phyloP scores from a whole-genome alignment of 2,113 vertebrate species.

The Climacteris rufus region DNA sequence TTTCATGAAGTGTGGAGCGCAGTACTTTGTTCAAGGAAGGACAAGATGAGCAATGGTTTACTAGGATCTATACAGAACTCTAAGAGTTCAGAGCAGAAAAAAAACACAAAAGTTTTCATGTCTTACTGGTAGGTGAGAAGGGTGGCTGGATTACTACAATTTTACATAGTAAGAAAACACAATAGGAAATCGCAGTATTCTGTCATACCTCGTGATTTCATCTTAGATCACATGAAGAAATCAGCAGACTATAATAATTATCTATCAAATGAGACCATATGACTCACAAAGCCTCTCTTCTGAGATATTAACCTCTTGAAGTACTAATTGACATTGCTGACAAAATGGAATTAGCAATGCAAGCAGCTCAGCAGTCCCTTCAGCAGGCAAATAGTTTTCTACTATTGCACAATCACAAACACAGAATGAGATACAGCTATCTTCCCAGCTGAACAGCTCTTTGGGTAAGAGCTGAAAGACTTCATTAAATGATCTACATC shows the following conservation, averaged over 20 bases:
- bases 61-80: not conserved
- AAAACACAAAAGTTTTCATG: not conserved
- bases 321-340: constrained; percentile 10
- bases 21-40: not conserved
- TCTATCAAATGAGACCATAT: constrained; percentile 55
- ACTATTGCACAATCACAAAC: not conserved
- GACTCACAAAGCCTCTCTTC: constrained; percentile 45
- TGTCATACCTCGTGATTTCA: constrained; percentile 23
- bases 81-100: not conserved
- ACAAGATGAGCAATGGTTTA: not conserved
- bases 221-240: constrained; percentile 53
- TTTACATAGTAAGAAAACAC: not conserved
- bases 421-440: not conserved
- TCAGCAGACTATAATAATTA: constrained; percentile 57
- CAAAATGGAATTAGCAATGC: not conserved
- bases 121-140: not conserved
- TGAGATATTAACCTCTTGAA: constrained; percentile 43
- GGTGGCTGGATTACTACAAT: not conserved
- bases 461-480: not conserved
- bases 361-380: not conserved
- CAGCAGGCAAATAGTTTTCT: not conserved
- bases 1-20: not conserved
- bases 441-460: not conserved
- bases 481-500: not conserved
- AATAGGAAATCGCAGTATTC: not conserved